A percentile compares a stretch with the other conserved stretches of the same genome.
Evolutionary conservation across 2,888 invertebrate species (phyloP).

Genomic region (Phoronis australis): DNA sequence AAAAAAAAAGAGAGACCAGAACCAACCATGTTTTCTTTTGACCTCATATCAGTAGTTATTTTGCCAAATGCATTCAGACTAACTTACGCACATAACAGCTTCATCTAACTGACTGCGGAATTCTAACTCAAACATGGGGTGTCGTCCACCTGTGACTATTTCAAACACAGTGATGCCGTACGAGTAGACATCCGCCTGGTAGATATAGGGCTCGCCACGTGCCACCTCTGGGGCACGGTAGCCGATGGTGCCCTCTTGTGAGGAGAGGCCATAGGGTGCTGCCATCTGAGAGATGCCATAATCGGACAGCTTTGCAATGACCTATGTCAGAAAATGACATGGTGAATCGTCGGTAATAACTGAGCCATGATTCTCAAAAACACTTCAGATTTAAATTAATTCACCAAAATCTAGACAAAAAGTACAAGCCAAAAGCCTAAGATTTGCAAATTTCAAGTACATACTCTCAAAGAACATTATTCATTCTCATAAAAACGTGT

Average conservation of each 20-base stretch:
- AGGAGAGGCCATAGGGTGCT: slow-evolving; percentile 33
- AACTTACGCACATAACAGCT: slow-evolving; percentile 33
- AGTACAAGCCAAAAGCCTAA: too few relatives aligned
- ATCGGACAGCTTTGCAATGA: slow-evolving; percentile 49
- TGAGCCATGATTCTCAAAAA: not conserved
- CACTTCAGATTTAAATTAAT: not conserved
- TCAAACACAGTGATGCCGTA: slow-evolving; percentile 41
- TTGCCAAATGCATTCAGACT: too few relatives aligned
- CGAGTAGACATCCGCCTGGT: slow-evolving; percentile 46
- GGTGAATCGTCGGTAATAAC: not conserved
- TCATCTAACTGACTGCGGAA: slow-evolving; percentile 39
- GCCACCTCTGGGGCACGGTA: slow-evolving; percentile 46
- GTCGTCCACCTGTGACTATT: slow-evolving; percentile 35
- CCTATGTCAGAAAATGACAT: slow-evolving; percentile 15
- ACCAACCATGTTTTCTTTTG: too few relatives aligned
- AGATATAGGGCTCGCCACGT: slow-evolving; percentile 30
- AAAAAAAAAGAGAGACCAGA: too few relatives aligned
- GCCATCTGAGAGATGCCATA: slow-evolving; percentile 46
- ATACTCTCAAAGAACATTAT: too few relatives aligned
- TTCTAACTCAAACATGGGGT: slow-evolving; percentile 39
- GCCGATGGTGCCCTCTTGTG: slow-evolving; percentile 44
- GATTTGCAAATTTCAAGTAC: too few relatives aligned
- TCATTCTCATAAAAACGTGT: too few relatives aligned
- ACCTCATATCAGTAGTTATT: too few relatives aligned
- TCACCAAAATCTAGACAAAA: too few relatives aligned